These are phyloP conservation scores for Hyperoplus immaculatus DNA, from an alignment of 2,797 vertebrate species.

Conservation along the genomic window DNA sequence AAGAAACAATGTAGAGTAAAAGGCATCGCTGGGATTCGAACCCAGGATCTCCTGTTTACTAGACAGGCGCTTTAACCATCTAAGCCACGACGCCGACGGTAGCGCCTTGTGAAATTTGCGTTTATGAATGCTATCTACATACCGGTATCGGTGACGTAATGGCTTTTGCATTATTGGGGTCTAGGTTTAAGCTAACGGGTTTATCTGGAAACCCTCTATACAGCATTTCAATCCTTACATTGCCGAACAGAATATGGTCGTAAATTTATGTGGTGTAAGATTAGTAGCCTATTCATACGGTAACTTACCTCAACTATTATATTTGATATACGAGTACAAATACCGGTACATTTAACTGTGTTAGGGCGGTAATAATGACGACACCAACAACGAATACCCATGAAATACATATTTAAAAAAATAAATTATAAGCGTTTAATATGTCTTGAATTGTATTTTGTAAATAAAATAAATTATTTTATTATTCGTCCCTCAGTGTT, in stretches of 20 bases:
- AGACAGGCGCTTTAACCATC: constrained; percentile 84
- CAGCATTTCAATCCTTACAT: neutral
- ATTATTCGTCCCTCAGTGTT: no score
- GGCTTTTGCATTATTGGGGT: neutral
- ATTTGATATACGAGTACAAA: no score
- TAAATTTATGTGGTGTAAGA: neutral
- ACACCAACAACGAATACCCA: no score
- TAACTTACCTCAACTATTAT: neutral
- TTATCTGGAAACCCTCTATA: no score
- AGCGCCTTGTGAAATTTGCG: fast-evolving
- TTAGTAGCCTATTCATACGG: no score
- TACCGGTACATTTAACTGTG: no score
- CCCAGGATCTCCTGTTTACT: constrained; percentile 85
- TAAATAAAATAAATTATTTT: no score
- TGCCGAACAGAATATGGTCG: neutral
- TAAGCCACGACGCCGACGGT: constrained; percentile 77
- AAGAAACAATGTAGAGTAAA: neutral
- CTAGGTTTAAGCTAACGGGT: no score
- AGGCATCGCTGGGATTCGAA: constrained; percentile 84
- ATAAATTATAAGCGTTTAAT: no score
- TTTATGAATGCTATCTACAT: neutral
- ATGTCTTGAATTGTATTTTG: no score
- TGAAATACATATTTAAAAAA: no score
- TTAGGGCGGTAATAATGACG: no score
- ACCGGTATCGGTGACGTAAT: fast-evolving